These are phyloP conservation scores for Liopterus haemorrhoidalis DNA, from an alignment of 2,888 invertebrate genomes.

Conservation along the genomic window DNA sequence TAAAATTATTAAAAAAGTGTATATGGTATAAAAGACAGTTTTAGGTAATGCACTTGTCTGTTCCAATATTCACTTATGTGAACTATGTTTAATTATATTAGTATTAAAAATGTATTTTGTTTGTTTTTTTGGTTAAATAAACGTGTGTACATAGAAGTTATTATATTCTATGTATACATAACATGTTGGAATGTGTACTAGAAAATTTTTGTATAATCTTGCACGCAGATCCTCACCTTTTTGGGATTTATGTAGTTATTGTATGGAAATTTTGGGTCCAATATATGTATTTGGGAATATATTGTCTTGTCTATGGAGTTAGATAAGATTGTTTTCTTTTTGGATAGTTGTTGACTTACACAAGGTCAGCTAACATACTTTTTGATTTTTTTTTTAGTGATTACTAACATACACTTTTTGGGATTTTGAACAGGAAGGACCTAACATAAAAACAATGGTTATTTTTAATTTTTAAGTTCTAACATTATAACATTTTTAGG, in stretches of 20 bases:
- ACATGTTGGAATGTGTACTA: not conserved
- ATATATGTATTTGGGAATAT: not conserved
- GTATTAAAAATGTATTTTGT: slow-evolving; percentile 45
- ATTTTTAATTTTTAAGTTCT: too few species aligned
- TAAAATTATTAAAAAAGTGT: slow-evolving; percentile 23
- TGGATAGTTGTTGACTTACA: too few species aligned
- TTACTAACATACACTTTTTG: too few species aligned
- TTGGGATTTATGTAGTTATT: not conserved
- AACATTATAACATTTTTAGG: too few species aligned
- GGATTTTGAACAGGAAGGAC: too few species aligned
- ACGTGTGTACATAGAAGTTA: slow-evolving; percentile 43
- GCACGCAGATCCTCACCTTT: not conserved
- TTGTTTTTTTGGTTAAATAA: slow-evolving; percentile 45
- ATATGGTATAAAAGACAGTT: slow-evolving; percentile 39
- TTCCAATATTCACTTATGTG: slow-evolving; percentile 45
- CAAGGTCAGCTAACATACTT: too few species aligned
- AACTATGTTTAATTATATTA: slow-evolving; percentile 35
- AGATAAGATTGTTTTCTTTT: too few species aligned
- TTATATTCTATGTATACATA: slow-evolving; percentile 30
- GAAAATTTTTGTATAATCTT: not conserved
- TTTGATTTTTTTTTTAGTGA: too few species aligned
- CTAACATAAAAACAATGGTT: too few species aligned
- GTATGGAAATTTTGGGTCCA: not conserved
- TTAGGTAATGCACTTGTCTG: slow-evolving; percentile 45
- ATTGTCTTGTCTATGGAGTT: not conserved